Evolutionary conservation across 2,797 vertebrate genomes (phyloP).

Genomic region (Morus bassanus): DNA sequence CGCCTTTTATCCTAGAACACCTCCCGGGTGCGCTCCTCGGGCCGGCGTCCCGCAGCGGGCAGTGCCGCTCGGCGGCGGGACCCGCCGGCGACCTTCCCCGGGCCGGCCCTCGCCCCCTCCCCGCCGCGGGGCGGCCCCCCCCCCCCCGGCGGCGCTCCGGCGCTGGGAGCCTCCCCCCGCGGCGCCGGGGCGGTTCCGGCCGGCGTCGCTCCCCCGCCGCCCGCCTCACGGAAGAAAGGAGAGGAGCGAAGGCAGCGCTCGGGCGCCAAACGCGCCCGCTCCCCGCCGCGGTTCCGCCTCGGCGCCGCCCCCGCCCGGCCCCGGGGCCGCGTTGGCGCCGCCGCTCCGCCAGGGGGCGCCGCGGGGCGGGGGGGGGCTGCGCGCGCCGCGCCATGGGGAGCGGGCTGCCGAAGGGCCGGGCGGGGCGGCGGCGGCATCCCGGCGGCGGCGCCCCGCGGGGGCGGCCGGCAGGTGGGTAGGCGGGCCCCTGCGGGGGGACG

Average conservation of each 20-base stretch:
- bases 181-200: not conserved
- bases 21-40: accelerated
- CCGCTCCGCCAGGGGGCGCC: not conserved
- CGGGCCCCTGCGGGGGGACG: not conserved
- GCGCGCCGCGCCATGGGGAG: conserved; percentile 7
- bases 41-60: not conserved
- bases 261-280: accelerated
- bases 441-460: not conserved
- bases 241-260: too few relatives aligned
- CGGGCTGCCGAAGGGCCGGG: not conserved
- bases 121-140: not conserved
- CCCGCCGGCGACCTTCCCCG: not conserved
- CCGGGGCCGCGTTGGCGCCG: too few relatives aligned
- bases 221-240: not conserved
- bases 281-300: too few relatives aligned
- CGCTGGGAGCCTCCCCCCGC: not conserved
- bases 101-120: not conserved
- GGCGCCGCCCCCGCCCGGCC: too few relatives aligned
- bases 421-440: not conserved
- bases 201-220: not conserved
- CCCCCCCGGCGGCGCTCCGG: not conserved
- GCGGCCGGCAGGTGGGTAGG: not conserved
- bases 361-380: too few relatives aligned
- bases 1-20: not conserved
- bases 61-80: too few relatives aligned